Base-by-base conservation (phyloP, 2,888 invertebrate genomes). In the Xanthorhoe designata region DNA sequence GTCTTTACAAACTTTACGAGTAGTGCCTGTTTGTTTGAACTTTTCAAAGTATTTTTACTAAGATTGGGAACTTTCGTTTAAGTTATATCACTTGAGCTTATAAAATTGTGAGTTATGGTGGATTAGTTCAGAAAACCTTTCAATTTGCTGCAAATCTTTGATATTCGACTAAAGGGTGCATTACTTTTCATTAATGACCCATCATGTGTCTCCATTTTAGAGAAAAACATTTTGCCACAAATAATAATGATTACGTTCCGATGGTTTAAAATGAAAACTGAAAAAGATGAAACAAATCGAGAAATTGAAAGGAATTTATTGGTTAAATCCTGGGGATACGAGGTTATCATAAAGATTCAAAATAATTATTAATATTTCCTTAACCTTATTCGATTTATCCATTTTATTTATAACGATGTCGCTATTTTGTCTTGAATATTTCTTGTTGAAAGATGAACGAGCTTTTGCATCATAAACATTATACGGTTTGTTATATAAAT, bases 241-340 rank as follows among this genome's bases (percentile, higher is more conserved):
- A 42, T 13, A 42, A 13, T 42, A 13, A 42, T 42, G 13, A 2
- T 42, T 42, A 10, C 9, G 38, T 42, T 42, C 38, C 13, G 13
- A 13, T 42, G 38, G 38, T 42, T 42, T 4, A 42, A 13, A 42
- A 13, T n/a, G n/a, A 17, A 47, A 17, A 6, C 15, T 17, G 17
- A 17, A 47, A 47, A 15, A 15, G 38, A 13, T 47, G 17, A 8
- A 17, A 42, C 3, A 49, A 51, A 49, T 29, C 19, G 35, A 56
- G 47, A 35, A 47, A 59, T 56, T 56, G 19, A 57, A 82, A 85
- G 83, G 70, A 78, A 75, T 79, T 76, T 79, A 78, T 71, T 53
- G 29, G 53, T 55, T 53, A 74, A 66, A 63, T 78, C 82, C 85
- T 87, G 86, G 84, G 82, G 81, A 84, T 82, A 84, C 82, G 29